phyloP scores from a whole-genome alignment of 2,113 vertebrate genomes.

The Hypocryptadius cinnamomeus region DNA sequence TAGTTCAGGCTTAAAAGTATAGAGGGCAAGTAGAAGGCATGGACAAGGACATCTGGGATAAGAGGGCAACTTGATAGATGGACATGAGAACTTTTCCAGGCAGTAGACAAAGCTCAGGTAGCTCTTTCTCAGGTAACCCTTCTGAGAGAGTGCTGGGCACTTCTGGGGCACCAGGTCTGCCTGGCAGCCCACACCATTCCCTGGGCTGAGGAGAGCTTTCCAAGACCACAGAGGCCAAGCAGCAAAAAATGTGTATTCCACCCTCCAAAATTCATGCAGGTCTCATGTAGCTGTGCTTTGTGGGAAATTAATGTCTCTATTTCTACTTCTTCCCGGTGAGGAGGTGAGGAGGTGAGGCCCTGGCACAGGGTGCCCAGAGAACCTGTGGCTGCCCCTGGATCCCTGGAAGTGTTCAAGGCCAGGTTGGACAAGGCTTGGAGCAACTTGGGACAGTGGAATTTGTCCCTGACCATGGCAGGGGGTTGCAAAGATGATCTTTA shows the following conservation, averaged over 20 bases:
- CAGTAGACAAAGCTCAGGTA: neutral
- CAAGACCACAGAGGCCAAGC: neutral
- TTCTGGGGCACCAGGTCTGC: neutral
- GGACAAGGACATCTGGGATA: neutral
- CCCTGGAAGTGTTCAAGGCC: neutral
- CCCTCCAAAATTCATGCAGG: neutral
- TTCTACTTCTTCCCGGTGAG: neutral
- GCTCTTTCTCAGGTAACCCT: neutral
- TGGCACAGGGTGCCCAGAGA: neutral
- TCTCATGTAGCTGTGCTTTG: neutral
- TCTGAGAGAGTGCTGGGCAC: neutral
- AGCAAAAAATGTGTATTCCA: neutral
- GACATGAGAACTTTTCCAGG: neutral
- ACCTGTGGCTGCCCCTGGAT: neutral
- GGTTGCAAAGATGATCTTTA: neutral
- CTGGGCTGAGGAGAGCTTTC: neutral
- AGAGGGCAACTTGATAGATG: neutral
- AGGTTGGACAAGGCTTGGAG: accelerated
- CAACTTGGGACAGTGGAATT: accelerated
- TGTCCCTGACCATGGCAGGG: neutral
- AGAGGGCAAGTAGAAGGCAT: neutral
- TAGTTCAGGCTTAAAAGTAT: neutral
- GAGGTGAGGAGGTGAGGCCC: accelerated
- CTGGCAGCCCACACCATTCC: neutral
- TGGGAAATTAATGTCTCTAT: neutral